Conservation (phyloP, 2,113 vertebrate genomes). For the Mobula birostris region DNA sequence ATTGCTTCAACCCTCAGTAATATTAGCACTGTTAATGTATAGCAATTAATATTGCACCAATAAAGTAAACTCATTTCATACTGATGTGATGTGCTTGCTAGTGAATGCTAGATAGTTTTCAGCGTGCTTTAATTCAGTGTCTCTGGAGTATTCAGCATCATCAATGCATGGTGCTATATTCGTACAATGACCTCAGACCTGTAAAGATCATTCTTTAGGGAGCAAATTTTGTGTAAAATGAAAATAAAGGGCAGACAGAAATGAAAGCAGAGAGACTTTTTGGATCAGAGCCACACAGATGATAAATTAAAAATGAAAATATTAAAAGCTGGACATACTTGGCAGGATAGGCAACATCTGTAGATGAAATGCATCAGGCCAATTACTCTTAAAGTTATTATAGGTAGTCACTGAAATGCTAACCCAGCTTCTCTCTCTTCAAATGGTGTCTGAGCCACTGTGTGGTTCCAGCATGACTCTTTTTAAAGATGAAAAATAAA, state of each 20-base stretch:
- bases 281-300: background rate
- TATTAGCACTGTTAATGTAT: background rate
- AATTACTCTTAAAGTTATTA: background rate
- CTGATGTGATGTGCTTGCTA: background rate
- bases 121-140: background rate
- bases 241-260: background rate
- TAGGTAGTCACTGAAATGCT: background rate
- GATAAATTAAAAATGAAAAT: background rate
- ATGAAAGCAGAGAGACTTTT: background rate
- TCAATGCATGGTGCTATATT: background rate
- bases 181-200: background rate
- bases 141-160: background rate
- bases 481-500: too few relatives aligned
- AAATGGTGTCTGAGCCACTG: background rate
- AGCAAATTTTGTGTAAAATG: background rate
- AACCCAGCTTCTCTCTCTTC: background rate
- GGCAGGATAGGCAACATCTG: background rate
- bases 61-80: background rate
- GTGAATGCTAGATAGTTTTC: background rate
- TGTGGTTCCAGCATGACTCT: too few relatives aligned
- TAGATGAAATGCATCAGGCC: background rate
- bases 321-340: background rate
- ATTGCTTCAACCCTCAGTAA: background rate
- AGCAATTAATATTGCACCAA: conserved; percentile 9
- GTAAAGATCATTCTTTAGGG: background rate